Conservation (phyloP, 2,888 invertebrate species). For the Drosophila demipolita region DNA sequence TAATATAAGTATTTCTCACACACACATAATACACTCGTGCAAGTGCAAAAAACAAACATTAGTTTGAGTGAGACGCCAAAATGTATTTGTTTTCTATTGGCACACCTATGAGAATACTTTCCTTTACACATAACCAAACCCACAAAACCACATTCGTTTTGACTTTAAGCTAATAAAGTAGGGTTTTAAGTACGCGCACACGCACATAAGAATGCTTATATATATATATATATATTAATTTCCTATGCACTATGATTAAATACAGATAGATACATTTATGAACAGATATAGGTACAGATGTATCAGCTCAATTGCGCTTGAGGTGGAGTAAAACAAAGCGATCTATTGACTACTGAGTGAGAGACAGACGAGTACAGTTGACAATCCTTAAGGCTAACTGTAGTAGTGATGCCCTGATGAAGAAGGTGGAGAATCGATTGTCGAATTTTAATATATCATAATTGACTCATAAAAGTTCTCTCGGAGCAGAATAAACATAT, state of each 20-base stretch:
- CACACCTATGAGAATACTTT: conserved; percentile 38
- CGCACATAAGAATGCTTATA: neutral
- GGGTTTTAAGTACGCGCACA: neutral
- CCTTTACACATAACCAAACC: neutral
- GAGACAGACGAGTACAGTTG: neutral
- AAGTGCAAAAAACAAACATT: conserved; percentile 14
- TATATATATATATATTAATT: neutral
- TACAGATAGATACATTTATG: neutral
- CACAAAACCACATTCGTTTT: conserved; percentile 4
- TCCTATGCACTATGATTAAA: neutral
- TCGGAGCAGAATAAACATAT: neutral
- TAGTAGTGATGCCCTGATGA: neutral
- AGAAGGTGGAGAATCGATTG: neutral
- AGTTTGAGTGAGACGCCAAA: conserved; percentile 43
- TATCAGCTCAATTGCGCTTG: neutral
- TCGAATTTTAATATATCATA: neutral
- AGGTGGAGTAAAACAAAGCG: neutral
- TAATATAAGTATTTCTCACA: neutral
- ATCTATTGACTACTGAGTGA: neutral
- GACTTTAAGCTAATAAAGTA: conserved; percentile 9
- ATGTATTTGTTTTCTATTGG: conserved; percentile 40
- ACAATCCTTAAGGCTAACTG: neutral
- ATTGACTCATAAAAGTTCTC: neutral
- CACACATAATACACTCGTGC: neutral
- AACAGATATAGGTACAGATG: neutral